Conservation (phyloP, 1,140 invertebrate genomes). For the Pygmarrhopalites habei region DNA sequence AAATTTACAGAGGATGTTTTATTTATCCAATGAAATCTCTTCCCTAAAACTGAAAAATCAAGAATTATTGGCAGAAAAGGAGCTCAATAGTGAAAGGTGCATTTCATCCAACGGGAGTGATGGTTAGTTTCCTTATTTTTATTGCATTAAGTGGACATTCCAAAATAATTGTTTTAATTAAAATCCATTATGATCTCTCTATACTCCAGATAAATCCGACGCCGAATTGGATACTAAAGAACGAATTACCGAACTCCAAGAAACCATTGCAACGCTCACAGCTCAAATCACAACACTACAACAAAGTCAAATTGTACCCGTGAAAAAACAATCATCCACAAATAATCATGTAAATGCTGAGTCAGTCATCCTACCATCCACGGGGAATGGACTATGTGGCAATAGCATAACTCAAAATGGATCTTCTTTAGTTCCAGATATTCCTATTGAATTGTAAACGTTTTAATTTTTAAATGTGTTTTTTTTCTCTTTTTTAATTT, state of each 20-base stretch:
- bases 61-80: conserved; percentile 37
- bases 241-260: conserved; percentile 26
- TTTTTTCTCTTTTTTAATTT: too few relatives aligned
- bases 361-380: too few relatives aligned
- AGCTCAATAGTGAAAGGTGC: conserved; percentile 30
- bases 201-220: too few relatives aligned
- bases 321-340: conserved; percentile 3
- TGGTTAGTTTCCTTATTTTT: too few relatives aligned
- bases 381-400: too few relatives aligned
- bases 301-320: not conserved
- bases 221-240: conserved; percentile 34
- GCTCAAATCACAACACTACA: conserved; percentile 15
- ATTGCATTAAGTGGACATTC: too few relatives aligned
- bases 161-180: too few relatives aligned
- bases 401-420: too few relatives aligned
- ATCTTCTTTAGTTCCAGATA: not conserved
- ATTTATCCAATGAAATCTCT: conserved; percentile 38
- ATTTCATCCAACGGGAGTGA: conserved; percentile 29
- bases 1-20: conserved; percentile 33
- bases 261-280: conserved; percentile 22
- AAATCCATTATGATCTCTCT: too few relatives aligned
- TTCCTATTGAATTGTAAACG: conserved; percentile 3
- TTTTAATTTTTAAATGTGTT: not conserved
- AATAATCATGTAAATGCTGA: too few relatives aligned
- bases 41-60: conserved; percentile 38